Evolutionary conservation across 2,797 vertebrate species (phyloP).

Genomic region (Erpetoichthys calabaricus): DNA sequence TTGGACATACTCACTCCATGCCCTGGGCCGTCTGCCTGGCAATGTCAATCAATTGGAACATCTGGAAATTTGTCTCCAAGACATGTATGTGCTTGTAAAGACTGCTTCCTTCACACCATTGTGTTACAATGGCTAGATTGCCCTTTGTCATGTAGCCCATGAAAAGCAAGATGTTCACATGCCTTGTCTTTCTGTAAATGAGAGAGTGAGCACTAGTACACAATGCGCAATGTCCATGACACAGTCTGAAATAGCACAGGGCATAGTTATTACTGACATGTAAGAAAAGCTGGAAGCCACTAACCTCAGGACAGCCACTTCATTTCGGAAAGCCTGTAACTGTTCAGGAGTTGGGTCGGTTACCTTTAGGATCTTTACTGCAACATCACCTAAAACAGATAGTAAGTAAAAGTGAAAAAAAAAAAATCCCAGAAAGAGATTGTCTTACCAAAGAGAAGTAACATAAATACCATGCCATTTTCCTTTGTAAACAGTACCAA

Average conservation of each 20-base stretch:
- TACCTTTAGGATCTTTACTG: slow-evolving; percentile 94
- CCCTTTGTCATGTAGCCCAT: slow-evolving; percentile 98
- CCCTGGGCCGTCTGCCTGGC: slow-evolving; percentile 95
- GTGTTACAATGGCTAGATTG: slow-evolving; percentile 94
- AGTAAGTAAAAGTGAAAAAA: not conserved
- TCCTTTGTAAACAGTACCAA: slow-evolving; percentile 95
- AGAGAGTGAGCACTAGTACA: not conserved
- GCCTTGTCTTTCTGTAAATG: slow-evolving; percentile 76
- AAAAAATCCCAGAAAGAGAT: too few relatives aligned
- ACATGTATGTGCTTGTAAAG: slow-evolving; percentile 95
- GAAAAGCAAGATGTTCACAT: slow-evolving; percentile 95
- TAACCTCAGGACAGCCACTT: slow-evolving; percentile 89
- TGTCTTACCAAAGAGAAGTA: not conserved
- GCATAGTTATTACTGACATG: too few relatives aligned
- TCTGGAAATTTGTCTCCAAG: slow-evolving; percentile 90
- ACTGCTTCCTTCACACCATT: slow-evolving; percentile 97
- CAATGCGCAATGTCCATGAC: too few relatives aligned
- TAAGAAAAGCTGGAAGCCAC: slow-evolving; percentile 4
- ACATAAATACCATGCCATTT: slow-evolving; percentile 90
- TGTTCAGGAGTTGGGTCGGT: slow-evolving; percentile 92
- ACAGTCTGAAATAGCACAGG: too few relatives aligned
- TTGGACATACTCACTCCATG: slow-evolving; percentile 78
- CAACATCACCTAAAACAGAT: slow-evolving; percentile 73
- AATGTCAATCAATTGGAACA: slow-evolving; percentile 95
- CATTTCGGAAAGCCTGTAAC: slow-evolving; percentile 92